Evolutionary conservation across 2,888 invertebrate genomes (phyloP).

Genomic region (Thysanoteuthis rhombus): DNA sequence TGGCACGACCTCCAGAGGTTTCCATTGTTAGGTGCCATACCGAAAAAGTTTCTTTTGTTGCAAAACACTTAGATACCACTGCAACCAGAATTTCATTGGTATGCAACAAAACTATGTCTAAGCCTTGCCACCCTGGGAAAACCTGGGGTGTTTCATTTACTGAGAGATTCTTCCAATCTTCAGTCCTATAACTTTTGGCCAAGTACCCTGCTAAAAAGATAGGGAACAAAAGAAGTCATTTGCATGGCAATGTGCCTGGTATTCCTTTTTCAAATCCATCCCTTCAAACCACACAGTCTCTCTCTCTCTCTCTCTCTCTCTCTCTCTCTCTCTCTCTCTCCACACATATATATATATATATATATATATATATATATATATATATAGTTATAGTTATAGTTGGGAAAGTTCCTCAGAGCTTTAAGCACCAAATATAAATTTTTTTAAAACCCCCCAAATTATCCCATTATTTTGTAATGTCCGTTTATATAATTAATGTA

Average conservation of each 20-base stretch:
- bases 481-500: no score
- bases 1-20: not conserved
- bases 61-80: not conserved
- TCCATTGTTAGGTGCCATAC: not conserved
- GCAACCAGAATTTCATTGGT: not conserved
- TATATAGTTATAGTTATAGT: no score
- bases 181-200: not conserved
- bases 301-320: not conserved
- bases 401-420: no score
- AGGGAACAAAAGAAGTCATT: not conserved
- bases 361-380: not conserved
- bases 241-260: not conserved
- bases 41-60: not conserved
- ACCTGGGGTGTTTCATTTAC: not conserved
- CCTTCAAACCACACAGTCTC: no score
- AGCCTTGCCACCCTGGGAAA: not conserved
- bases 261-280: no score
- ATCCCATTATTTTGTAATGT: no score
- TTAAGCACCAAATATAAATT: no score
- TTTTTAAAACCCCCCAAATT: no score
- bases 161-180: not conserved
- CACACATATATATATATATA: not conserved
- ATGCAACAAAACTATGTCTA: not conserved
- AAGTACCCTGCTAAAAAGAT: not conserved
- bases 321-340: not conserved